Base-by-base conservation (phyloP, 2,888 invertebrate genomes). In the Scaeva pyrastri region DNA sequence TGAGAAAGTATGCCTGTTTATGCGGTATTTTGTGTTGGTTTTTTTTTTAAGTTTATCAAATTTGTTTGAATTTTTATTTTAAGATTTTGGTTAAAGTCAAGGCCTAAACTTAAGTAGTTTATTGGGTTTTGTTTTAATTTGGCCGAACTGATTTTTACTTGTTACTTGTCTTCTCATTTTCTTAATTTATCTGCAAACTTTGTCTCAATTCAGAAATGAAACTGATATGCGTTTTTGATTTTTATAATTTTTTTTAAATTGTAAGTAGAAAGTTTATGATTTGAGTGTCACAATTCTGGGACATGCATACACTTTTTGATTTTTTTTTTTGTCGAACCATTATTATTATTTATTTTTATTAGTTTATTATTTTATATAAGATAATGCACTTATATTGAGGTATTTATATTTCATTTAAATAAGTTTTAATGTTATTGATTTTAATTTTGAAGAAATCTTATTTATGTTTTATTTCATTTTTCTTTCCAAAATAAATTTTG, bases 351-450 rank as follows among this genome's bases (percentile, higher is more conserved):
- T 56, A 5, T 36, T 39, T 52, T 73, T 64, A 43, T 75, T 75
- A 58, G 64, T 73, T 77, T 77, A 58, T 76, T 76, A 70, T 77
- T 62, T 86, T 88, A 88, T 89, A 89, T 89, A 90, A 90, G 89
- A 90, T 90, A 90, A 90, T 90, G 90, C 90, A 90, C 90, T 90
- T 90, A 90, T 89, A 89, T 89, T 90, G 90, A 90, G 90, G 90
- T 90, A 89, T 89, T 90, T 89, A 89, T 89, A 79, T 83, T 89
- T 88, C 89, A 88, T 88, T 68, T 88, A 77, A 85, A 88, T 88
- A 83, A 88, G 81, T 78, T 88, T 86, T 88, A 12, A 68, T 74
- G 48, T 60, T 77, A 77, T 86, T 77, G 36, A n/a, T 60, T 58
- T 76, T 23, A 36, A 48, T 75, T 70, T 73, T 71, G 23, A 55